Evolutionary conservation across 2,113 vertebrate species (phyloP).

Genomic region (Odocoileus virginianus): DNA sequence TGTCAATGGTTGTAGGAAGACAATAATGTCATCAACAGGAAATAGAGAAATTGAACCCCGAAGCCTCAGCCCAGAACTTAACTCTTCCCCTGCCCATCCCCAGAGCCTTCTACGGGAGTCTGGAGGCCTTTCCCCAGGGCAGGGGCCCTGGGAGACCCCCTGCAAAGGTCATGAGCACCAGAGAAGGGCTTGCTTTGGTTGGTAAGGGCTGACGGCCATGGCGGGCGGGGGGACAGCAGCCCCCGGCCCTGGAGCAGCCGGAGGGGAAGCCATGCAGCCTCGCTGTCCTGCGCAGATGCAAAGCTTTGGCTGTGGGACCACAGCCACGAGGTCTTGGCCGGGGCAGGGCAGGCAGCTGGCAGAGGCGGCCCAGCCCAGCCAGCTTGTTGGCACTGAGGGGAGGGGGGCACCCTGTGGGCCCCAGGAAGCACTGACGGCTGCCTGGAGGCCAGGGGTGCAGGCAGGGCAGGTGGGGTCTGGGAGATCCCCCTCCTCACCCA

Average conservation of each 20-base stretch:
- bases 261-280: background rate
- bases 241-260: background rate
- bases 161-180: accelerated
- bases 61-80: constrained; percentile 75
- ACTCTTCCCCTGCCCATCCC: constrained; percentile 68
- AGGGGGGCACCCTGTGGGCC: background rate
- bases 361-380: constrained; percentile 18
- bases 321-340: constrained; percentile 45
- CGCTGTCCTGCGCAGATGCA: background rate
- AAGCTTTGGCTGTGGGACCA: constrained; percentile 3
- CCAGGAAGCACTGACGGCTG: background rate
- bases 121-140: accelerated
- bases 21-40: constrained; percentile 85
- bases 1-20: constrained; percentile 83
- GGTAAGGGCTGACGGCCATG: background rate
- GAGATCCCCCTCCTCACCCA: background rate
- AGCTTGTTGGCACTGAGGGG: background rate
- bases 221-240: background rate
- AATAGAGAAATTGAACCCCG: constrained; percentile 80
- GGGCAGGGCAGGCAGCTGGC: constrained; percentile 38
- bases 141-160: no score
- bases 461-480: background rate
- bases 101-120: background rate
- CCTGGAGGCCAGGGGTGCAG: background rate
- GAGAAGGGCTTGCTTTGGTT: background rate